A percentile compares a stretch with the other conserved stretches of the same genome.
phyloP scores from a whole-genome alignment of 2,113 vertebrate species.

The Elanus axillaris region DNA sequence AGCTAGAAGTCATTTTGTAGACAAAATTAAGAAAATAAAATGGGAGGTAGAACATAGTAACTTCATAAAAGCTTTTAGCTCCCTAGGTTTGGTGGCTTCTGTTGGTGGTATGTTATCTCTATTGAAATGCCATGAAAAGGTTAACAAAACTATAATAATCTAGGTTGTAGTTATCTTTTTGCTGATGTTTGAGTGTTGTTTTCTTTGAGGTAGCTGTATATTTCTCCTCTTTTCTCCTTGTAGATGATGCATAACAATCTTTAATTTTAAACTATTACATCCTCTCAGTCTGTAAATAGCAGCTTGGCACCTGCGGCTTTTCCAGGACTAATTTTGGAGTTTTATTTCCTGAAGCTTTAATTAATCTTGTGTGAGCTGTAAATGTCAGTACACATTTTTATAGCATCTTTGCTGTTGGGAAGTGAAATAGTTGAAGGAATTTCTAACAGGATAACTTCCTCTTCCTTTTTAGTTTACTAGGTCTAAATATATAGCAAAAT shows the following conservation, averaged over 20 bases:
- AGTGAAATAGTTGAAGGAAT: background rate
- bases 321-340: constrained; percentile 11
- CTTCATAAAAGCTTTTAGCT: background rate
- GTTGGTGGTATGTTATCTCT: background rate
- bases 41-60: background rate
- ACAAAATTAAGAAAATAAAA: background rate
- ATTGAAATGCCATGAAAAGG: background rate
- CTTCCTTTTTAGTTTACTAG: background rate
- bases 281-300: background rate
- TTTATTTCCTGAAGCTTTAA: constrained; percentile 37
- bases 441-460: background rate
- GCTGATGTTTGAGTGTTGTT: background rate
- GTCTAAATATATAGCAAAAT: background rate
- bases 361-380: constrained; percentile 1
- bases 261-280: constrained; percentile 16
- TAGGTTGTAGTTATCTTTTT: background rate
- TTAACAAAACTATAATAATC: background rate
- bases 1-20: background rate
- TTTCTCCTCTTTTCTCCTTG: background rate
- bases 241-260: background rate
- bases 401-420: background rate
- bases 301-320: constrained; percentile 9
- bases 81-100: background rate
- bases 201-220: background rate
- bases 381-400: constrained; percentile 13